Evolutionary conservation across 2,797 vertebrate species (phyloP).

Genomic region (Microchirus variegatus): DNA sequence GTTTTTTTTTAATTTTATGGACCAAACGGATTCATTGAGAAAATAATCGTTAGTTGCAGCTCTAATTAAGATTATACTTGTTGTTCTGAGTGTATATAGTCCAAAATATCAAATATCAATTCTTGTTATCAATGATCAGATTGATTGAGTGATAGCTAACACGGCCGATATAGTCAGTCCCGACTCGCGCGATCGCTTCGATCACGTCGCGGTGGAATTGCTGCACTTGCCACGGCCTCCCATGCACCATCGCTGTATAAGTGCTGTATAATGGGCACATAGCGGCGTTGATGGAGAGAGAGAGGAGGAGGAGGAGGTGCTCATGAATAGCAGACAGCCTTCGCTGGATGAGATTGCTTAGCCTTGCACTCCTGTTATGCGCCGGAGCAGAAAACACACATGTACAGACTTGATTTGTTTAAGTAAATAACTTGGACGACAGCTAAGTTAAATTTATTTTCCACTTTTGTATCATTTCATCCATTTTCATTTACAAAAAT

Average conservation of each 20-base stretch:
- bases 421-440: conserved; percentile 2
- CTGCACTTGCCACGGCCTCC: conserved; percentile 45
- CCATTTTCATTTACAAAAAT: no score
- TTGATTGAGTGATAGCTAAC: conserved; percentile 39
- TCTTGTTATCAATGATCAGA: background rate
- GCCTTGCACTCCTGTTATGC: conserved; percentile 24
- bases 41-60: no score
- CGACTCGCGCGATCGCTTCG: conserved; percentile 41
- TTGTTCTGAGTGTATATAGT: no score
- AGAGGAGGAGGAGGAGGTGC: conserved; percentile 57
- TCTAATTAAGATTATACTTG: no score
- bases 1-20: no score
- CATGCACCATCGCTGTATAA: conserved; percentile 32
- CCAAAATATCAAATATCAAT: no score
- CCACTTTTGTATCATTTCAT: no score
- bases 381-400: conserved; percentile 12
- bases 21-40: no score
- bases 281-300: conserved; percentile 57
- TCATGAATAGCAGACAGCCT: conserved; percentile 61
- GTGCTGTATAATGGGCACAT: conserved; percentile 61
- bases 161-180: conserved; percentile 41
- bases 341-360: conserved; percentile 55
- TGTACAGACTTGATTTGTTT: conserved; percentile 3
- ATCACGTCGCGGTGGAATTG: conserved; percentile 35
- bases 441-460: background rate